These are phyloP conservation scores for Onychomys leucogaster DNA, from an alignment of 2,797 vertebrate genomes.

Conservation along the genomic window DNA sequence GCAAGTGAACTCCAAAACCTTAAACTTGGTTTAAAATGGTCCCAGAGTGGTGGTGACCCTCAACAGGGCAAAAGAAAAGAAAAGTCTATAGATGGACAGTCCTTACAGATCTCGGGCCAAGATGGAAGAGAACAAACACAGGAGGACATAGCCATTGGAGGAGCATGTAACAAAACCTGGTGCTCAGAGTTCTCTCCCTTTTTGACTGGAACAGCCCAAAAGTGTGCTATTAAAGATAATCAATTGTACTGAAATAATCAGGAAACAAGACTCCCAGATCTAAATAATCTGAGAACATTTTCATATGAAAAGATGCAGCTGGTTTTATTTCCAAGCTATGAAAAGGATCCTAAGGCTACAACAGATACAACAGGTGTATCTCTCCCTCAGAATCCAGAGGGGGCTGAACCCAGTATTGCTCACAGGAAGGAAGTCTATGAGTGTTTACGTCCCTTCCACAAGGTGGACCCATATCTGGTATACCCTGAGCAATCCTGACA, in stretches of 20 bases:
- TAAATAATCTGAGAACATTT: constrained; percentile 28
- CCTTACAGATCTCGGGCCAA: neutral
- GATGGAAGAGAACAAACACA: neutral
- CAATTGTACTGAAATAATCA: constrained; percentile 37
- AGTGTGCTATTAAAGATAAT: neutral
- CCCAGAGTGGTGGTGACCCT: neutral
- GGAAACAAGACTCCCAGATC: constrained; percentile 11
- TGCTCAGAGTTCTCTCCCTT: neutral
- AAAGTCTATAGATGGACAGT: neutral
- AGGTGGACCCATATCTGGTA: neutral
- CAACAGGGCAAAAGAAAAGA: neutral
- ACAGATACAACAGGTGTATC: neutral
- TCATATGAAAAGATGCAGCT: constrained; percentile 21
- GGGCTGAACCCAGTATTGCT: neutral
- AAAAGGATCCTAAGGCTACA: constrained; percentile 39
- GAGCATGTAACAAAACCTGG: neutral
- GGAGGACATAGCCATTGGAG: neutral
- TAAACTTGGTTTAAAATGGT: neutral
- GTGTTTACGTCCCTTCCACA: neutral
- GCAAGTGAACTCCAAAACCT: neutral
- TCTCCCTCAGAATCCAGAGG: neutral
- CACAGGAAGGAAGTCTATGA: neutral
- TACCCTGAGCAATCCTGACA: neutral
- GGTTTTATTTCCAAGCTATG: constrained; percentile 26
- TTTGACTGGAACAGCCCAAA: constrained; percentile 15